Base-by-base conservation (phyloP, 2,797 vertebrate genomes). In the Tenualosa ilisha region DNA sequence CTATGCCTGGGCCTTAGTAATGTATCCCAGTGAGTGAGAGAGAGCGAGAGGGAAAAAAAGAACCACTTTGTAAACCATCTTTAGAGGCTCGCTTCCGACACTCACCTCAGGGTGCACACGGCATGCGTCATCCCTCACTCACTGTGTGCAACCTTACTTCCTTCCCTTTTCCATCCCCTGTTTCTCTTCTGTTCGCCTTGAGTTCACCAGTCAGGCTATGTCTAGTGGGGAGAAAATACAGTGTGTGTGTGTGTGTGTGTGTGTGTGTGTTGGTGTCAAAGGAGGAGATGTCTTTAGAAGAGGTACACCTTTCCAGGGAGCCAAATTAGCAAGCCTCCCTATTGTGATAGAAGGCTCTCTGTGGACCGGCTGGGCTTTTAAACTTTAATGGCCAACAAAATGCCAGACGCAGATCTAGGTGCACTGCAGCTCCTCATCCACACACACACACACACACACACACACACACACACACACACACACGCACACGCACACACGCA, bases 361-460 rank as follows among this genome's bases (percentile, higher is more conserved):
- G 90, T 84, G 75, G 65, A 86, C 86, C 37, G 86, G 83, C 85
- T 75, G 90, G 87, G 91, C 65, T 93, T 95, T 95, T 91, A 91
- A 93, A 95, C 91, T 91, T 94, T 93, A 94, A 94, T 94, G 91
- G 89, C 88, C 90, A 89, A 89, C 89, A 89, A 92, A 94, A 93
- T 85, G 90, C 91, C 93, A 93, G 91, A 92, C 86, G 84, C 89
- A 87, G 40, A 46, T 43, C 37, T 8, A 79, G 72, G 37, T 79
- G 31, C 65, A 7, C 72, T 6, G 1, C 20, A 5, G 6, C 72
- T 6, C 72, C 37, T 4, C 24, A 24, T 4, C 65, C 81, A 40
- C 20, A 17, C 6, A 6, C 84, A 59, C 81, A 49, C 20, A 17
- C 6, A 6, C 84, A 59, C 81, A 49, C 20, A 17, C 6, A 6